Conservation (phyloP, 2,888 invertebrate species). For the Apoda limacodes region DNA sequence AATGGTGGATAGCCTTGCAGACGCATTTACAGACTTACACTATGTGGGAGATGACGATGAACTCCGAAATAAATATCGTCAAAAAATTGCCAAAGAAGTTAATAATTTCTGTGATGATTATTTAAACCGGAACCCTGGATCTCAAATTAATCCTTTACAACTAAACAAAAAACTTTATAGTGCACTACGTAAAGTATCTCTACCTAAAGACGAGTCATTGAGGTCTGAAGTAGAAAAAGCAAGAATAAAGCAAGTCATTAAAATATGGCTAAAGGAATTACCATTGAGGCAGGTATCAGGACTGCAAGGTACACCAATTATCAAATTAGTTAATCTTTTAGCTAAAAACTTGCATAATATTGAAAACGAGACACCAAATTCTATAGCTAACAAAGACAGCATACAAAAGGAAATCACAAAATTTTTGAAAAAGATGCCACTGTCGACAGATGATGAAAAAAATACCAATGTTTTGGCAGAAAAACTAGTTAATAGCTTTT, state of each 20-base stretch:
- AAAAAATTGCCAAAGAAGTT: constrained; percentile 30
- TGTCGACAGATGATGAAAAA: constrained; percentile 18
- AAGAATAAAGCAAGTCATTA: constrained; percentile 32
- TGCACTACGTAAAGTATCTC: constrained; percentile 29
- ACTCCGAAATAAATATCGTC: constrained; percentile 25
- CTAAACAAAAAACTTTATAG: constrained; percentile 30
- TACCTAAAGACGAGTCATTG: constrained; percentile 30
- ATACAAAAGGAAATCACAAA: constrained; percentile 28
- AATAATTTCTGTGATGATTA: constrained; percentile 34
- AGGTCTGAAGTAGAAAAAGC: constrained; percentile 30
- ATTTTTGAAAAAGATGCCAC: constrained; percentile 29
- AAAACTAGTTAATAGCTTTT: constrained; percentile 23
- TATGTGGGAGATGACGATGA: constrained; percentile 25
- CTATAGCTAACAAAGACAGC: constrained; percentile 15
- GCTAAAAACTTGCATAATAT: no score
- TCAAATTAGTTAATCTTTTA: no score
- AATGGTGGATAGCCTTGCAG: constrained; percentile 37
- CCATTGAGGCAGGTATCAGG: no score
- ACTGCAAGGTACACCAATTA: no score
- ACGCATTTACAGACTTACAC: constrained; percentile 40
- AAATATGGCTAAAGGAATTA: constrained; percentile 30
- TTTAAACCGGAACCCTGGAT: constrained; percentile 25
- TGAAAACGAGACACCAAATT: no score
- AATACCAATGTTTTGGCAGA: constrained; percentile 19
- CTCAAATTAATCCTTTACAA: constrained; percentile 24